A percentile compares a stretch with the other conserved stretches of the same genome.
Conservation (phyloP, 2,797 vertebrate genomes). For the Scyliorhinus canicula region DNA sequence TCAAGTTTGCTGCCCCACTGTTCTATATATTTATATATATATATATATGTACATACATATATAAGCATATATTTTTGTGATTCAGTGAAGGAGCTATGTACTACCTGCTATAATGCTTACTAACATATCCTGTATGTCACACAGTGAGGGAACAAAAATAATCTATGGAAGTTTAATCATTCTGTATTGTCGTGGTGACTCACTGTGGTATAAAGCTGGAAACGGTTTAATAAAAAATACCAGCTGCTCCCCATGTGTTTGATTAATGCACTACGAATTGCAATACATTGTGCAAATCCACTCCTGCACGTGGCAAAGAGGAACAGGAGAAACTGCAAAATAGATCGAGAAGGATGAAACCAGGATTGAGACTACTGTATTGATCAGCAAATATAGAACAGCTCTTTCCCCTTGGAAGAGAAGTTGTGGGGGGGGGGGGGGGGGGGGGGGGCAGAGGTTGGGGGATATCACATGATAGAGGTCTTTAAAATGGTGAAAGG, state of each 20-base stretch:
- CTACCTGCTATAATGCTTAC: constrained; percentile 7
- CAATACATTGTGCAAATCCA: neutral
- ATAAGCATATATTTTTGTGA: constrained; percentile 33
- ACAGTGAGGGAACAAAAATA: constrained; percentile 10
- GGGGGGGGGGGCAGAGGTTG: no score
- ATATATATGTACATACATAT: constrained; percentile 36
- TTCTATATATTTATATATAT: constrained; percentile 16
- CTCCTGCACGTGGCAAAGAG: neutral
- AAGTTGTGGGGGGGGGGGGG: neutral
- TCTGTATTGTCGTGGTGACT: neutral
- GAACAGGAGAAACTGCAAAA: neutral
- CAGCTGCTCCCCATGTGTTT: neutral
- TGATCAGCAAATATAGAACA: neutral
- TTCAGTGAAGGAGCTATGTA: neutral
- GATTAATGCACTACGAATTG: neutral
- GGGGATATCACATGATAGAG: neutral
- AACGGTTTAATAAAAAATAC: neutral
- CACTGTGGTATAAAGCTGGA: neutral
- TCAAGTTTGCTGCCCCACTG: neutral
- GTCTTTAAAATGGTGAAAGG: neutral
- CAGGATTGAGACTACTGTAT: neutral
- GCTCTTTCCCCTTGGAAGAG: neutral
- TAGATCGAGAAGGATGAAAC: neutral
- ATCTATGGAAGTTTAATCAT: neutral
- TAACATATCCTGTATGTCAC: neutral